Percentiles rank a stretch among this genome's conserved stretches.
Evolutionary conservation across 2,888 invertebrate genomes (phyloP).

Genomic region (Perithous albicinctus): DNA sequence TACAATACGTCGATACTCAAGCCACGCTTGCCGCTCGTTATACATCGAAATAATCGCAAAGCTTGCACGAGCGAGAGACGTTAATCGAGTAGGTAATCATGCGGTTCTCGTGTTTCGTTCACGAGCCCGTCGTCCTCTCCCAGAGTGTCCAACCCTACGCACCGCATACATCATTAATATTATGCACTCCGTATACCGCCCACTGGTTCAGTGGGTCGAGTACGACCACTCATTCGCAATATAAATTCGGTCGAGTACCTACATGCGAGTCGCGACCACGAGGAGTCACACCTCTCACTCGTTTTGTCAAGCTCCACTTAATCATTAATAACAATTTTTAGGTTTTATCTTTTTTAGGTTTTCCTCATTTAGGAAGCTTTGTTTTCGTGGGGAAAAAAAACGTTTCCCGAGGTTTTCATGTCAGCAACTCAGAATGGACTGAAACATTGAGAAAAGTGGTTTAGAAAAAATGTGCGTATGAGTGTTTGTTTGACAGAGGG

Average conservation of each 20-base stretch:
- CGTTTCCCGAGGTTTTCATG: too few relatives aligned
- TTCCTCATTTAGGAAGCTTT: too few relatives aligned
- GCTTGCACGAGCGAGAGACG: constrained; percentile 28
- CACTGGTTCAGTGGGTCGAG: constrained; percentile 67
- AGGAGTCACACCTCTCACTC: constrained; percentile 14
- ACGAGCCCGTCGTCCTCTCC: neutral
- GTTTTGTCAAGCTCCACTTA: neutral
- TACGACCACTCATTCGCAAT: constrained; percentile 47
- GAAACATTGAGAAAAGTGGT: too few relatives aligned
- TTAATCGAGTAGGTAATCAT: constrained; percentile 55
- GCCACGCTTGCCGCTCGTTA: neutral
- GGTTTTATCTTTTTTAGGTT: too few relatives aligned
- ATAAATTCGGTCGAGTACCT: constrained; percentile 62
- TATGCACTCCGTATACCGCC: constrained; percentile 51
- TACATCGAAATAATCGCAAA: neutral
- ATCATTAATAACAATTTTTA: too few relatives aligned
- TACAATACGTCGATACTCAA: neutral
- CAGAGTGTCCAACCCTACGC: constrained; percentile 41
- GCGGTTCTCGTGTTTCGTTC: constrained; percentile 32
- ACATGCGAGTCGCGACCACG: constrained; percentile 30
- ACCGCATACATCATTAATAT: constrained; percentile 40
- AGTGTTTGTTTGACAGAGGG: too few relatives aligned
- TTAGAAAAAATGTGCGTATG: too few relatives aligned
- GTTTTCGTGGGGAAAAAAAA: too few relatives aligned
- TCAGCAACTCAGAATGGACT: too few relatives aligned